Conservation (phyloP, 2,888 invertebrate species). For the Drosophila stalkeri region DNA sequence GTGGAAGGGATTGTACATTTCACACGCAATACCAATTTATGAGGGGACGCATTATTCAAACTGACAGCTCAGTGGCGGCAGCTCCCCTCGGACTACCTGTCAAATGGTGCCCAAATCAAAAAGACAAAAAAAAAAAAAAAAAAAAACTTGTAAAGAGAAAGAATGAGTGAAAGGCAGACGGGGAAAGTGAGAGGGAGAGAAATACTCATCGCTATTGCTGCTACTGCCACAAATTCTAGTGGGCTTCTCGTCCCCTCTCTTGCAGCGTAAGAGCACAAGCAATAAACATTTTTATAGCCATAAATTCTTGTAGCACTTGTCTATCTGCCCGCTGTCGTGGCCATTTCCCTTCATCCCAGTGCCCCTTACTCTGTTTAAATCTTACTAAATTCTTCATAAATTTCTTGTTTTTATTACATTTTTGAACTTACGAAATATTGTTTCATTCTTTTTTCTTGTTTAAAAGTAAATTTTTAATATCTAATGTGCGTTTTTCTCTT, state of each 20-base stretch:
- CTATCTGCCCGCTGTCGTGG: slow-evolving; percentile 22
- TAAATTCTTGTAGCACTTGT: slow-evolving; percentile 64
- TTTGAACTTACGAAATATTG: slow-evolving; percentile 60
- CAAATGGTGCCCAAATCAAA: slow-evolving; percentile 46
- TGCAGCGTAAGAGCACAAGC: slow-evolving; percentile 54
- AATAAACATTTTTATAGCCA: slow-evolving; percentile 79
- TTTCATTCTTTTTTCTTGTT: slow-evolving; percentile 30
- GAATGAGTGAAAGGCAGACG: not conserved
- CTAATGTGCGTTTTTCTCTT: slow-evolving; percentile 61
- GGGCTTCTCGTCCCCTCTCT: not conserved
- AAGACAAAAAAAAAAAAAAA: slow-evolving; percentile 2
- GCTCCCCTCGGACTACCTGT: slow-evolving; percentile 60
- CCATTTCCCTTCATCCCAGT: not conserved
- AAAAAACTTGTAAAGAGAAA: slow-evolving; percentile 25
- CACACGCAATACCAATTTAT: slow-evolving; percentile 60
- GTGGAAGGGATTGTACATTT: slow-evolving; percentile 22
- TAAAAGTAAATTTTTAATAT: slow-evolving; percentile 59
- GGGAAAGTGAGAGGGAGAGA: not conserved
- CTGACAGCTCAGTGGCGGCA: slow-evolving; percentile 54
- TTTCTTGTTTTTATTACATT: slow-evolving; percentile 77
- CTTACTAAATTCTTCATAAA: slow-evolving; percentile 75
- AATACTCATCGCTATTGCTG: not conserved
- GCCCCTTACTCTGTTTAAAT: slow-evolving; percentile 20
- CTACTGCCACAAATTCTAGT: slow-evolving; percentile 20
- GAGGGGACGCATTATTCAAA: slow-evolving; percentile 64